Base-by-base conservation (phyloP, 2,888 invertebrate genomes). In the Rhaphigaster nebulosa region DNA sequence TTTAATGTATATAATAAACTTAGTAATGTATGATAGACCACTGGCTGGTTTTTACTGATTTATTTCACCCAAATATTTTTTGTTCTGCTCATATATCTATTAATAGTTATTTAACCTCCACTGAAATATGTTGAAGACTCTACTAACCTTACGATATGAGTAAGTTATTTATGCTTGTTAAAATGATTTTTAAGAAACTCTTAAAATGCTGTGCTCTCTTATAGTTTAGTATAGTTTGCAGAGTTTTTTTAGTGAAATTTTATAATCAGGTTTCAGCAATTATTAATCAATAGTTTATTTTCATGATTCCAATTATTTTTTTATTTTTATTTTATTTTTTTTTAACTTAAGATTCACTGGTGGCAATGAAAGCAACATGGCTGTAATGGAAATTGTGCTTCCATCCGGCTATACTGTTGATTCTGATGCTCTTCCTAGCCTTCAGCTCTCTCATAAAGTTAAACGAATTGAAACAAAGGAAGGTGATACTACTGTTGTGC, bases 341-440 rank as follows among this genome's bases (percentile, higher is more conserved):
- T n/a, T n/a, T n/a, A n/a, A 90, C 87, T 76, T 56, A 93, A 96
- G 96, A 92, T 97, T 96, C 93, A 96, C 96, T 3, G 94, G 95
- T 90, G 95, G 94, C 89, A 96, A 96, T 34, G 95, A 95, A 92
- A 97, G 97, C 91, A 98, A 98, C 92, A 97, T 98, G 96, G 97
- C 98, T 23, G 96, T 98, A 0, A 96, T 98, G 95, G 98, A 98
- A 93, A 96, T 98, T 0, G 96, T 96, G 91, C 94, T 99, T 91
- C 98, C 98, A 0, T 98, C 98, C 0, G 98, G 99, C n/a, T 99
- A 97, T 93, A 95, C 97, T 0, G 97, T 97, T 0, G 97, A 98
- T 92, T 94, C 95, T 92, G 96, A 96, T 92, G 96, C 96, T 0
- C 94, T 98, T 54, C 96, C 96, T 10, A 95, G 95, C 92, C 94